Evolutionary conservation across 1,140 invertebrate species (phyloP).

Genomic region (Lucilia sericata): DNA sequence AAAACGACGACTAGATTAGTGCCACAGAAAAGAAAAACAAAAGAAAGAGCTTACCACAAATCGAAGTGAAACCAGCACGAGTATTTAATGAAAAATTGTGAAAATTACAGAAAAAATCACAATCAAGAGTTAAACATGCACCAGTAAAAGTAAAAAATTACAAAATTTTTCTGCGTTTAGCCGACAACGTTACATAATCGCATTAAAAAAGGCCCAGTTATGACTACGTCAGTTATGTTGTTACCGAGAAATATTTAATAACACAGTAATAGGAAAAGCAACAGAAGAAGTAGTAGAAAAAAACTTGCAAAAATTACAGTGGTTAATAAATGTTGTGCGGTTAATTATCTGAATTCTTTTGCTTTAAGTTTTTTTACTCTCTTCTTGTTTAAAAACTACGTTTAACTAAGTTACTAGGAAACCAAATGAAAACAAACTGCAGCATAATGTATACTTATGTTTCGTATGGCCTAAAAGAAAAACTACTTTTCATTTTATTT

Average conservation of each 20-base stretch:
- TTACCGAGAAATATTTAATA: background rate
- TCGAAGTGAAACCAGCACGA: background rate
- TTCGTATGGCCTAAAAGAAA: constrained; percentile 11
- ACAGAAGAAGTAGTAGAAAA: background rate
- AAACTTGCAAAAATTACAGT: background rate
- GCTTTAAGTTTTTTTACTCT: background rate
- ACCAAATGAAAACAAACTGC: background rate
- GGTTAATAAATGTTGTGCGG: background rate
- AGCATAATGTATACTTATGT: background rate
- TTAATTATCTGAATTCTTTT: constrained; percentile 21
- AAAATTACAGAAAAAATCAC: background rate
- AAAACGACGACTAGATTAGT: background rate
- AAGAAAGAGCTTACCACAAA: background rate
- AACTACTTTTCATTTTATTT: constrained; percentile 21
- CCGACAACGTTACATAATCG: background rate
- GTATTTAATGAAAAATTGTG: background rate
- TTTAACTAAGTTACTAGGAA: constrained; percentile 24
- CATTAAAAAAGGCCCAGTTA: background rate
- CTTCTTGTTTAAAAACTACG: background rate
- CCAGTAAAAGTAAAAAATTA: background rate
- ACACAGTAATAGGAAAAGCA: too few relatives aligned
- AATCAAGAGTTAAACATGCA: background rate
- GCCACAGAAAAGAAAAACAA: background rate
- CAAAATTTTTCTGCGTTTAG: background rate
- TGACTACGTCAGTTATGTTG: background rate